Base-by-base conservation (phyloP, 2,797 vertebrate genomes). In the Takifugu ocellatus region DNA sequence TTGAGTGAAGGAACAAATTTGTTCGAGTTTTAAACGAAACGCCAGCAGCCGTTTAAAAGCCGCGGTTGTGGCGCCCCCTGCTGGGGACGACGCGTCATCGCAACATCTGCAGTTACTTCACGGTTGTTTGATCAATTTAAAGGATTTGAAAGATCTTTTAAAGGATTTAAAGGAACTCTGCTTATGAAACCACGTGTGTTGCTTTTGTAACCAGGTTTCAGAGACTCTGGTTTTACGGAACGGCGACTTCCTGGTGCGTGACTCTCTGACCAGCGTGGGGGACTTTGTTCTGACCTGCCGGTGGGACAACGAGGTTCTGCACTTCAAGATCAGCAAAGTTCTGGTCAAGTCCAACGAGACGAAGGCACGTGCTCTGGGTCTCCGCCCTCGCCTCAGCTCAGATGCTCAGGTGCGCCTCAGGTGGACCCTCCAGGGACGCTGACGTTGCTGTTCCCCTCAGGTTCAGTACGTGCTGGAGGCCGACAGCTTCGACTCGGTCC, bases 271-370 rank as follows among this genome's bases (percentile, higher is more conserved):
- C 72, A 96, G 90, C 42, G 80, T 92, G 39, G 96, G 96, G 0
- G 96, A 99, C 84, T 99, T 94, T 0, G 94, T 99, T 26, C 88
- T 99, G 82, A 97, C 96, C 0, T 95, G 95, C 78, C 93, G 95
- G 59, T 99, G 96, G 96, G 92, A 89, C 77, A 94, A 96, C 0
- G 94, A 98, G 70, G 91, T 90, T 6, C 82, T 96, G 61, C 96
- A 99, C 79, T 94, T 97, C 83, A 97, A 95, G 85, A 95, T 99
- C 91, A 95, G 93, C 89, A 98, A 98, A 84, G 96, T 95, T 60
- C 91, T 97, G 10, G 92, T 98, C 68, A 97, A 96, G 78, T 93
- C 94, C 42, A 94, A 70, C 0, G 94, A 97, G 29, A 92, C 93
- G 3, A 94, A 92, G 11, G 88, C 88, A 49, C 0, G 2, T 14